Conservation (phyloP, 2,888 invertebrate genomes). For the Nebria salina region DNA sequence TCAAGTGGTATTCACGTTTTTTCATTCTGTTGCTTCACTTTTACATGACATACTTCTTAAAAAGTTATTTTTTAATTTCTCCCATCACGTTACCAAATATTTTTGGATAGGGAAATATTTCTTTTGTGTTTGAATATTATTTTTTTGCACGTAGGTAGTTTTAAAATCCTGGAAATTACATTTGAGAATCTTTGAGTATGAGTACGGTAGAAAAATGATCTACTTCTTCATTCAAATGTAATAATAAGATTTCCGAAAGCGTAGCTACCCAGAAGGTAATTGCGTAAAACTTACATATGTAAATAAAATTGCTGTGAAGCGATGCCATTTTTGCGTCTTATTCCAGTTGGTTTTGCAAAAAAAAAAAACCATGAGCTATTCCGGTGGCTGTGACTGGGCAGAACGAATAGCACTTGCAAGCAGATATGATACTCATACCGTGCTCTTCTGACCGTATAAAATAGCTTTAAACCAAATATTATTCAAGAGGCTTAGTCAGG, state of each 20-base stretch:
- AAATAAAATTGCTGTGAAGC: background rate
- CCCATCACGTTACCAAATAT: no score
- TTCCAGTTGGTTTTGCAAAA: background rate
- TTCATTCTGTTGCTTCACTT: background rate
- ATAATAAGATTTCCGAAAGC: background rate
- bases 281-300: background rate
- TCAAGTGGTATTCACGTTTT: background rate
- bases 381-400: background rate
- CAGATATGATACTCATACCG: background rate
- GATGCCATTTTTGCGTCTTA: background rate
- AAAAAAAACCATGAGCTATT: background rate
- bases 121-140: no score
- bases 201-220: no score
- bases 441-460: slow-evolving; percentile 22
- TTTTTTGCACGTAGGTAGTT: no score
- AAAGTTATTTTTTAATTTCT: background rate
- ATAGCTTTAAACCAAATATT: slow-evolving; percentile 40
- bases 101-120: no score
- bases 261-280: background rate
- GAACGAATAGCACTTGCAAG: background rate
- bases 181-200: no score
- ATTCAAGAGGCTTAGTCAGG: slow-evolving; percentile 31
- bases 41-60: background rate
- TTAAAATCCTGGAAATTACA: no score
- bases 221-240: background rate